A percentile compares a stretch with the other conserved stretches of the same genome.
phyloP scores from a whole-genome alignment of 2,888 invertebrate genomes.

The Polyploca ridens region DNA sequence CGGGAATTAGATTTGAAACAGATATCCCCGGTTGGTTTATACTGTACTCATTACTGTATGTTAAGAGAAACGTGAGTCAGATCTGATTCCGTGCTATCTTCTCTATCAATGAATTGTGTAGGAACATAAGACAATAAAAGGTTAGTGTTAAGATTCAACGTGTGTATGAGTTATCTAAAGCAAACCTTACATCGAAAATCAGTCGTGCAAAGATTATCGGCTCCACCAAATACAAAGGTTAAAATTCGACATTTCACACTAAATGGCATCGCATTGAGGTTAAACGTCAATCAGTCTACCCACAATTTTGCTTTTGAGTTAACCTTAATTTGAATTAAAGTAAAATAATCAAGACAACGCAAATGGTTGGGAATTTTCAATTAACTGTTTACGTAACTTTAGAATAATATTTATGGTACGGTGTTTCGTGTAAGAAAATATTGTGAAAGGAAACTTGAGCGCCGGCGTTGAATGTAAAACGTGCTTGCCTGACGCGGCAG shows the following conservation, averaged over 20 bases:
- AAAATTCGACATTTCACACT: conserved; percentile 41
- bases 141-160: neutral
- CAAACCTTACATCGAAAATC: conserved; percentile 44
- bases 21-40: neutral
- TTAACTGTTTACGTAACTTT: neutral
- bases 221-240: conserved; percentile 39
- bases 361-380: neutral
- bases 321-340: neutral
- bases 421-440: neutral
- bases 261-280: conserved; percentile 38
- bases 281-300: conserved; percentile 25
- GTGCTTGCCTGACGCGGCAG: neutral
- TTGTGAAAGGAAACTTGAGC: neutral
- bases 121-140: neutral
- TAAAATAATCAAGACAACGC: neutral
- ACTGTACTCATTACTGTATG: neutral
- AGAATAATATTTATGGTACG: neutral
- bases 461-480: neutral
- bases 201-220: conserved; percentile 34
- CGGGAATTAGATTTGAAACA: conserved; percentile 10
- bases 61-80: neutral
- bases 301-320: neutral
- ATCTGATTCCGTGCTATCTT: neutral
- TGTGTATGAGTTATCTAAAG: conserved; percentile 12
- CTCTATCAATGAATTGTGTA: neutral